Evolutionary conservation across 2,888 invertebrate genomes (phyloP), one percentile per base, ranked within the genome.

Genomic region (Galerucella pusilla): DNA sequence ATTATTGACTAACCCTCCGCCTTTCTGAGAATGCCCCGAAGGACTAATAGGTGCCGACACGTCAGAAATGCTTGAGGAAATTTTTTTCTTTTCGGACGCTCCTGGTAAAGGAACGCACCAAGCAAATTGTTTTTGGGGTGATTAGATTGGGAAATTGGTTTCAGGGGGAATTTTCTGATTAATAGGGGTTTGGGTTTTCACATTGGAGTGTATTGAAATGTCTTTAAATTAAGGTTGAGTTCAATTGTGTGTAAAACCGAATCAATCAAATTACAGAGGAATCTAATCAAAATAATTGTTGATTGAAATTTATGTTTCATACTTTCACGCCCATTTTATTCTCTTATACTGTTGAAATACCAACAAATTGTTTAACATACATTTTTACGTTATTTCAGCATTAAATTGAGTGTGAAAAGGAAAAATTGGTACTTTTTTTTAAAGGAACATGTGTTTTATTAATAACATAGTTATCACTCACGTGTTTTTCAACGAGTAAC

Each of bases 101-200:
- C 46, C 64, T 46, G 11, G 46, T 65, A 65, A 45, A 65, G 64
- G 64, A 65, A 65, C 64, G 46, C 42, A 20, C 20, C 64, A 16
- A 65, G 64, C 64, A 69, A 69, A 69, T 69, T 69, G 69, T 69
- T 69, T 69, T 68, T 49, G 69, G 68, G 61, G 61, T 69, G 60
- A 69, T 69, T 69, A 61, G 49, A 69, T 69, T 69, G 69, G 69
- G 54, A 69, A 69, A 69, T 60, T 69, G 69, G 45, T 49, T 42
- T 49, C n/a, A 49, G 61, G 69, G 54, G 45, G 20, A 45, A 54
- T 61, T 69, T 69, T 69, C 69, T 69, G 60, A 61, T 69, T 69
- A 69, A 69, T 61, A 49, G 61, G 61, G 69, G 60, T 60, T 63
- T 35, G 63, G 63, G 42, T 65, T 65, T 65, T 20, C 10, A 65